Evolutionary conservation across 35 echinoderm and acorn worm species (phyloP).

Genomic region (Diadema setosum): DNA sequence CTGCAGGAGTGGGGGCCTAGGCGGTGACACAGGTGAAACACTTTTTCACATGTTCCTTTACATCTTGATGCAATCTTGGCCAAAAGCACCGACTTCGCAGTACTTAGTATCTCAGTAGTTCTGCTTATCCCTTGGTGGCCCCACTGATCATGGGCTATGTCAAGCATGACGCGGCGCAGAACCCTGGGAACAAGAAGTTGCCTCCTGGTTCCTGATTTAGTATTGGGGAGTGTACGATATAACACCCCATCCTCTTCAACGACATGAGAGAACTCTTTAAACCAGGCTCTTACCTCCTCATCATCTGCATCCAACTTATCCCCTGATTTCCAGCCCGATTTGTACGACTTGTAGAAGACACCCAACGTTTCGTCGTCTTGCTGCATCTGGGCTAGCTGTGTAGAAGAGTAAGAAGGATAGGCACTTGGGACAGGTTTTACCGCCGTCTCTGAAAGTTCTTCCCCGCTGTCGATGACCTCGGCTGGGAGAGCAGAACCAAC

Average conservation of each 20-base stretch:
- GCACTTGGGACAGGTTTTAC: not conserved
- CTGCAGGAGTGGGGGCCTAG: constrained; percentile 12
- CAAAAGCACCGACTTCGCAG: constrained; percentile 19
- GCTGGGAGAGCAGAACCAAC: not conserved
- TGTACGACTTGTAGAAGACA: not conserved
- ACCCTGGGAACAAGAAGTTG: constrained; percentile 30
- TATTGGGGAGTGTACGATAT: not conserved
- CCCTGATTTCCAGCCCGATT: not conserved
- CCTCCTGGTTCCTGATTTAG: not conserved
- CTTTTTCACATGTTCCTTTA: not conserved
- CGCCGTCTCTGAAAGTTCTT: not conserved
- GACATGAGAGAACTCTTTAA: not conserved
- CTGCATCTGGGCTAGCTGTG: not conserved
- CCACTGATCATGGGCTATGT: constrained; percentile 49
- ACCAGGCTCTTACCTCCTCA: not conserved
- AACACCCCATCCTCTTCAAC: not conserved
- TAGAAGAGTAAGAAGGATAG: not conserved
- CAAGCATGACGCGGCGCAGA: not conserved
- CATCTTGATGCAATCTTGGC: constrained; percentile 28
- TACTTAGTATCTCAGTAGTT: constrained; percentile 16
- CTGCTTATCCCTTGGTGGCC: constrained; percentile 48
- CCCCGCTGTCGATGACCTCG: not conserved
- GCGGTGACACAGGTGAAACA: constrained; percentile 31
- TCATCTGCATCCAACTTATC: not conserved
- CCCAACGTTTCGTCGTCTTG: not conserved